Conservation (phyloP, 2,797 vertebrate genomes). For the Atherinosoma microstoma region DNA sequence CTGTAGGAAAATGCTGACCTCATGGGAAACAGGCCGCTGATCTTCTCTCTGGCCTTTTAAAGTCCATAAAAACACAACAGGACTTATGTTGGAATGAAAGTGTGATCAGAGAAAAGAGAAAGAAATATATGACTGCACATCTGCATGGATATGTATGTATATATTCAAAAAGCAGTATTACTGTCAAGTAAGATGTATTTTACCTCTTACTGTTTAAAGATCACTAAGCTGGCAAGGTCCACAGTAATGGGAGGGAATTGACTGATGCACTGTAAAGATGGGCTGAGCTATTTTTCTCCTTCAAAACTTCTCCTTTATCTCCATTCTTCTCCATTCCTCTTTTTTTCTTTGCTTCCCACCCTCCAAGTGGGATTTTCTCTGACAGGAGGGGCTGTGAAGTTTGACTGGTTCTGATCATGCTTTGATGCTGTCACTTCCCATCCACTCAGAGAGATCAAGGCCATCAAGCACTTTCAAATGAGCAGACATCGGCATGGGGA, state of each 20-base stretch:
- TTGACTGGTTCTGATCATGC: constrained; percentile 81
- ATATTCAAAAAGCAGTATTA: constrained; percentile 47
- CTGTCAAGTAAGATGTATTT: constrained; percentile 56
- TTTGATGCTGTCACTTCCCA: constrained; percentile 85
- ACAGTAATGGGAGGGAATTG: constrained; percentile 35
- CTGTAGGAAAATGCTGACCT: constrained; percentile 84
- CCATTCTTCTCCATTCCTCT: constrained; percentile 35
- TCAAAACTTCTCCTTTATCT: constrained; percentile 55
- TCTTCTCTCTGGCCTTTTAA: constrained; percentile 75
- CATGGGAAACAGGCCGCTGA: constrained; percentile 83
- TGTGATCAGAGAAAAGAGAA: constrained; percentile 19
- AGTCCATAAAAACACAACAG: constrained; percentile 69
- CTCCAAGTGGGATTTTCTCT: constrained; percentile 64
- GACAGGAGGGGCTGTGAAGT: constrained; percentile 77
- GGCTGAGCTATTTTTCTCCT: constrained; percentile 28
- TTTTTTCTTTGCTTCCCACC: constrained; percentile 26
- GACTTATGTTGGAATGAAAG: constrained; percentile 49
- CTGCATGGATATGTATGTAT: constrained; percentile 51
- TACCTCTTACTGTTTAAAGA: constrained; percentile 54
- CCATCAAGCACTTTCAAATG: constrained; percentile 82
- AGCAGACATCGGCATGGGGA: constrained; percentile 62
- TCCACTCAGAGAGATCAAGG: constrained; percentile 82
- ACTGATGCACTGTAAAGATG: constrained; percentile 27
- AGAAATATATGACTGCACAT: constrained; percentile 46
- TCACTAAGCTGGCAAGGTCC: constrained; percentile 31